phyloP scores from a whole-genome alignment of 2,113 vertebrate species.

The Plecturocebus donacophilus region DNA sequence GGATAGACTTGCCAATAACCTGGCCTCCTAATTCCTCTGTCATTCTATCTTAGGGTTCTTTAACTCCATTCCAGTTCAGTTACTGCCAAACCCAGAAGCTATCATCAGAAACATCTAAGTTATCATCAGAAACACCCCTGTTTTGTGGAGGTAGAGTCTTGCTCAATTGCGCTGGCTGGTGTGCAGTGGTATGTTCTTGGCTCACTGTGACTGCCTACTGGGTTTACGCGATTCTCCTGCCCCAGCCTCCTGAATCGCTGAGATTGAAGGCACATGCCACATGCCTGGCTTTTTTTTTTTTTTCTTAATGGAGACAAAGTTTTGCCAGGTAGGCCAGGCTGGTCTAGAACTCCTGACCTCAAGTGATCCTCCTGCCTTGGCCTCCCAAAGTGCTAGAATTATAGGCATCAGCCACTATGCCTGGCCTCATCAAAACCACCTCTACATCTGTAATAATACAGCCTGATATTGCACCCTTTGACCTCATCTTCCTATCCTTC shows the following conservation, averaged over 20 bases:
- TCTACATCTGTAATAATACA: neutral
- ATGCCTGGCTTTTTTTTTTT: no score
- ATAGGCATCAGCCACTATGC: no score
- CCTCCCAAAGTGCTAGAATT: no score
- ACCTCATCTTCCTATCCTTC: neutral
- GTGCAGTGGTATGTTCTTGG: no score
- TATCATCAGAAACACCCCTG: neutral
- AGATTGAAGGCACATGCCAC: no score
- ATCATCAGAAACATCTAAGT: neutral
- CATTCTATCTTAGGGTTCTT: neutral
- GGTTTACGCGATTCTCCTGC: no score
- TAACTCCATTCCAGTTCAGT: neutral
- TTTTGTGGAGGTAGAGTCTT: neutral
- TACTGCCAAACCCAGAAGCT: neutral
- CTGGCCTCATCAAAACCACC: no score
- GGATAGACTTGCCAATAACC: neutral
- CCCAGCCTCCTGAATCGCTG: neutral
- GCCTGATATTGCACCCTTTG: neutral
- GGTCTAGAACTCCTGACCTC: no score
- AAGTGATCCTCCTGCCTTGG: no score
- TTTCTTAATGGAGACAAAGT: no score
- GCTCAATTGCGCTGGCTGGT: neutral
- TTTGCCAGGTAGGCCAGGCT: no score
- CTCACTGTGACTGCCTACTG: neutral
- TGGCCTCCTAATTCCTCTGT: no score